Evolutionary conservation across 2,888 invertebrate species (phyloP), one percentile per base, ranked within the genome.

Genomic region (Hoplodrina ambigua): DNA sequence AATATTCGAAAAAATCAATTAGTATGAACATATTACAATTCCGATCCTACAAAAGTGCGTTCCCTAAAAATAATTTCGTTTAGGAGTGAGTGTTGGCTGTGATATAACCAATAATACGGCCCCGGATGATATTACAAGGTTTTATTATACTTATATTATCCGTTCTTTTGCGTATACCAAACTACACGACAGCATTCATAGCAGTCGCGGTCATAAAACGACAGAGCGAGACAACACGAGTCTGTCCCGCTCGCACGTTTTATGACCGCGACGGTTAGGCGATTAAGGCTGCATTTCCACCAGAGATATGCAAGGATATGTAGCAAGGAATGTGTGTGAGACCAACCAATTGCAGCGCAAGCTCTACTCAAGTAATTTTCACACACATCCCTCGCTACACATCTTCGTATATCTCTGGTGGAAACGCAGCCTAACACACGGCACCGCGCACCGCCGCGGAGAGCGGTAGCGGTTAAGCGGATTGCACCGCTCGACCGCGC

Each of bases 61-160:
- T 69, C 57, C 7, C 41, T 55, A 58, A 30, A 70, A 60, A 63
- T 62, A 41, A 53, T 75, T 83, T 82, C 54, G 71, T 85, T 85
- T 86, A 80, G 75, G 83, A 81, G 83, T 83, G 88, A 81, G 71
- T 84, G 86, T 84, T 74, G 86, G 84, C 88, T 89, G 88, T 89
- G 88, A 88, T 86, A 88, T 86, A 84, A 69, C 71, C 49, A 65
- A 56, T 71, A 53, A 62, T 75, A 69, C 77, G 75, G 82, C 78
- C 78, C 84, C 75, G 80, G 76, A 80, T 71, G 71, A 72, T 83
- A 72, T 73, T 72, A 75, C 80, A 81, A 75, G 75, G 81, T 64
- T 70, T 75, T 63, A 81, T 71, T 81, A 41, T 66, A 56, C 30
- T 30, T 59, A 46, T 37, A 50, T 56, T 37, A 50, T 56, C 56